Evolutionary conservation across 2,888 invertebrate species (phyloP).

Genomic region (Cistogaster globosa): DNA sequence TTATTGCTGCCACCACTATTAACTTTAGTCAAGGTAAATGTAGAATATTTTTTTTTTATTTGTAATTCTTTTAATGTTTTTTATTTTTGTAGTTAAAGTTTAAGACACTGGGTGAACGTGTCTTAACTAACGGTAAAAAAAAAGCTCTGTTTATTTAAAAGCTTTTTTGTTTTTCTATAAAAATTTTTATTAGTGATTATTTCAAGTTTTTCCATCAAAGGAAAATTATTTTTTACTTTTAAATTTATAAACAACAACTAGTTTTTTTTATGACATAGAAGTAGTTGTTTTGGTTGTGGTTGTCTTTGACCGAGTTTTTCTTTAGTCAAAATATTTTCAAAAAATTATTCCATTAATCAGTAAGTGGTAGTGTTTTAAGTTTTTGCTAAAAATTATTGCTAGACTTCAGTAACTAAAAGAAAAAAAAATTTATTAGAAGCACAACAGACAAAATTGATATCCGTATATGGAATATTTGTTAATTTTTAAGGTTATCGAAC

Average conservation of each 20-base stretch:
- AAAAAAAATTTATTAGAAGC: no score
- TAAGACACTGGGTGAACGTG: neutral
- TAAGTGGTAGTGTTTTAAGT: neutral
- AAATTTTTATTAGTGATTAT: neutral
- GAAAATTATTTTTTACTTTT: neutral
- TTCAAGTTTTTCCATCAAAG: neutral
- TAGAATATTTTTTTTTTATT: conserved; percentile 3
- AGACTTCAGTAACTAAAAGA: no score
- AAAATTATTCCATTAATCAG: neutral
- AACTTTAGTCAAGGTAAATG: conserved; percentile 58
- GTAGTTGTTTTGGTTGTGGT: conserved; percentile 32
- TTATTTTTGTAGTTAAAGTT: no score
- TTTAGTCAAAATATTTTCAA: conserved; percentile 32
- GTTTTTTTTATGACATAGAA: conserved; percentile 10
- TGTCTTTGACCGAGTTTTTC: conserved; percentile 70
- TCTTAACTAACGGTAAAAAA: conserved; percentile 48
- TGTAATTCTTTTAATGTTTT: no score
- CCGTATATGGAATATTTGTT: no score
- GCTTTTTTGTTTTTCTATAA: neutral
- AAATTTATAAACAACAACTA: neutral
- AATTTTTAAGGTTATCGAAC: no score
- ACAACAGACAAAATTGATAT: no score
- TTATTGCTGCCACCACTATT: conserved; percentile 4
- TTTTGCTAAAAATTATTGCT: neutral
- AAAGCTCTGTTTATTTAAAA: conserved; percentile 36